A percentile compares a stretch with the other conserved stretches of the same genome.
Evolutionary conservation across 2,797 vertebrate genomes (phyloP).

Genomic region (Gobionotothen gibberifrons): DNA sequence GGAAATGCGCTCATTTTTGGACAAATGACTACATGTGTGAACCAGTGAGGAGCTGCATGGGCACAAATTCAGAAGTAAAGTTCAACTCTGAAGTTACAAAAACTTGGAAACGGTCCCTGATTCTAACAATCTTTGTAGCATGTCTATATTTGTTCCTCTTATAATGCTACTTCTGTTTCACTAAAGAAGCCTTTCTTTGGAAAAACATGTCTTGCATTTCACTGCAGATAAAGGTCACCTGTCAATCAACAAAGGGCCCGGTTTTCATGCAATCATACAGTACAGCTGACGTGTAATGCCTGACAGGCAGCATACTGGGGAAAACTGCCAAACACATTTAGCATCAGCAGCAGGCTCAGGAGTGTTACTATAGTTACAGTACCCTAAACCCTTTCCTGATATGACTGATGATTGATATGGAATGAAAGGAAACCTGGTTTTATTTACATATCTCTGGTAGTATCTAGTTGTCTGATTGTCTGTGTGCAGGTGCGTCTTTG

Average conservation of each 20-base stretch:
- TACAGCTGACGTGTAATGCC: background rate
- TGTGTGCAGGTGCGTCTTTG: conserved; percentile 8
- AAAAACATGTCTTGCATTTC: background rate
- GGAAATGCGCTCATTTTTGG: conserved; percentile 50
- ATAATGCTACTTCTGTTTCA: conserved; percentile 1
- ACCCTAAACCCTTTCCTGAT: too few relatives aligned
- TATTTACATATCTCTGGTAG: background rate
- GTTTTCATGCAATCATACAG: background rate
- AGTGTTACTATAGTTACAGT: too few relatives aligned
- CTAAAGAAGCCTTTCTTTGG: background rate
- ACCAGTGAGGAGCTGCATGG: conserved; percentile 16
- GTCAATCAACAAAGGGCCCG: background rate
- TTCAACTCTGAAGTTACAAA: conserved; percentile 10
- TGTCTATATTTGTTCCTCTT: background rate
- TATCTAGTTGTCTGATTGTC: background rate
- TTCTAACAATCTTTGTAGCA: conserved; percentile 1
- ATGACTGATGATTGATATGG: too few relatives aligned
- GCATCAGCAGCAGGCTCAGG: too few relatives aligned
- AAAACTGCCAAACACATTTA: background rate
- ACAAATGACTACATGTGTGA: conserved; percentile 48
- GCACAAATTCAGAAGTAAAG: conserved; percentile 5
- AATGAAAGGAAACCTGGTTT: too few relatives aligned
- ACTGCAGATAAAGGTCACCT: conserved; percentile 8
- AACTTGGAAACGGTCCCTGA: conserved; percentile 2
- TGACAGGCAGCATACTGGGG: background rate